Percentiles rank a stretch among this genome's conserved stretches.
Conservation (phyloP, 2,797 vertebrate species). For the Jordanella pulchra region DNA sequence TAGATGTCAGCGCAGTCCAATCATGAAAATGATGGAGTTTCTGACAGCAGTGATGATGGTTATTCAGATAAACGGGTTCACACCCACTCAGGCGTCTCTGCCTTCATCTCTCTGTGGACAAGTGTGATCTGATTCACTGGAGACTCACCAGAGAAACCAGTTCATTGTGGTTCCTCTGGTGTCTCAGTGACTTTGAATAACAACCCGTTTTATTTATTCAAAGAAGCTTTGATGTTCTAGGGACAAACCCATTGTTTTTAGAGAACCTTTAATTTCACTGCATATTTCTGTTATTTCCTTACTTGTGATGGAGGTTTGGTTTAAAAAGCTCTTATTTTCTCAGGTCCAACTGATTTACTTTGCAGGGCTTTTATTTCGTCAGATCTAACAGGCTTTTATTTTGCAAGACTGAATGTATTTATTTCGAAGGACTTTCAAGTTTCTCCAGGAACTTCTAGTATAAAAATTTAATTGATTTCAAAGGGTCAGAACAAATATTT, state of each 20-base stretch:
- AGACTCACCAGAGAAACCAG: background rate
- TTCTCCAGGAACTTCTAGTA: background rate
- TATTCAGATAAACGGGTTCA: slow-evolving; percentile 40
- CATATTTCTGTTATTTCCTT: too few relatives aligned
- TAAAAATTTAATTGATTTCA: too few relatives aligned
- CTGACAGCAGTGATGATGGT: slow-evolving; percentile 42
- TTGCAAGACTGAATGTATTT: background rate
- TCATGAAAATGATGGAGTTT: slow-evolving; percentile 1
- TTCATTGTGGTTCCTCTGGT: background rate
- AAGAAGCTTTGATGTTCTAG: background rate
- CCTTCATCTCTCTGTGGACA: background rate
- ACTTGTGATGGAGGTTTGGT: too few relatives aligned
- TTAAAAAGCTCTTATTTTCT: too few relatives aligned
- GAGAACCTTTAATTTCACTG: too few relatives aligned
- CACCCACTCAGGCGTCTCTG: slow-evolving; percentile 40
- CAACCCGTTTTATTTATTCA: background rate
- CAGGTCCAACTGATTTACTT: background rate
- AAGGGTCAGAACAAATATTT: too few relatives aligned
- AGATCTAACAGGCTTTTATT: background rate
- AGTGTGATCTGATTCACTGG: background rate
- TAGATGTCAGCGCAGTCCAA: background rate
- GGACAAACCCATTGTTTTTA: background rate
- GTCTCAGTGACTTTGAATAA: background rate
- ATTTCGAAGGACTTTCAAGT: background rate
- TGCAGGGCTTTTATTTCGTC: background rate